Base-by-base conservation (phyloP, 2,113 vertebrate species). In the Chiloscyllium plagiosum region DNA sequence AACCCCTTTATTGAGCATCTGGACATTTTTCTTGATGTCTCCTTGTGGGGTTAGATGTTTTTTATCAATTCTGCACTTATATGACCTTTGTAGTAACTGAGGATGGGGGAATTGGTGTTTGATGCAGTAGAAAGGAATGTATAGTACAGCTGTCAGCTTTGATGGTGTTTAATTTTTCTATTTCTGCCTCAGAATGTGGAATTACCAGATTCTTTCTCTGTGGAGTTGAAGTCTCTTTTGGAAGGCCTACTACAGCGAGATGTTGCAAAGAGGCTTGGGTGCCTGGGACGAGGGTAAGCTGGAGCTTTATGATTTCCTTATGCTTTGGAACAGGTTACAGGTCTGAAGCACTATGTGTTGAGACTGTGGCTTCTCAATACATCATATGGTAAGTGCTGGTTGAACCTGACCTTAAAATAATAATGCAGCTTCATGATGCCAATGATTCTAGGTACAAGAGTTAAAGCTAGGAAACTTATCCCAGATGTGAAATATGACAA, bases 231-330 rank as follows among this genome's bases (percentile, higher is more conserved):
- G 97, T 98, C 98, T 68, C 98, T 99, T 0, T 96, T 99, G 97
- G 99, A 99, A 97, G 98, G 98, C 26, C 97, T 99, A 80, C 98
- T 99, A 72, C 99, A 99, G 96, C 97, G 99, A 66, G 99, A 99
- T 4, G 98, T 99, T 4, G 97, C 98, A 96, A 98, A 98, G 97
- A 98, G 99, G 56, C 98, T 99, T 0, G 99, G 99, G 95, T 99
- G 99, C 96, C 98, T 97, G n/a, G 99, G 99, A 66, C 97, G 97
- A 94, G 98, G 99, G 99, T 99, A 97, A 96, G 98, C 96, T 87
- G 4, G 8, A 93, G 61, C 19, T 93, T 93, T 93, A 66, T 93
- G 33, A 19, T 68, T 93, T 90, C 15, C 87, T 90, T 93, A 10
- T n/a, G n/a, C 19, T 47, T n/a, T 22, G 33, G 61, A 93, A 61